Conservation (phyloP, 2,888 invertebrate species). For the Lycia hirtaria region DNA sequence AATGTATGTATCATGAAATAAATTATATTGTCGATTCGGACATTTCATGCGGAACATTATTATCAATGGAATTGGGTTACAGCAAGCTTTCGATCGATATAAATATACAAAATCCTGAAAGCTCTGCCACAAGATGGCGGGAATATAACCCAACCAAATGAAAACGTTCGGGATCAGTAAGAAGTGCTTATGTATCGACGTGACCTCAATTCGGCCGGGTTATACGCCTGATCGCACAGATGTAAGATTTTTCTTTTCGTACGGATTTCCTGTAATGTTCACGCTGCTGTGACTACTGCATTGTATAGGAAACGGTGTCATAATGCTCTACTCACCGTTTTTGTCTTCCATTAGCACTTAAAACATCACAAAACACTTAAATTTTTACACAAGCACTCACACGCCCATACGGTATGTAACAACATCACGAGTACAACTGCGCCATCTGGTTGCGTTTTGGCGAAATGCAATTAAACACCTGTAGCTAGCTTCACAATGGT, state of each 20-base stretch:
- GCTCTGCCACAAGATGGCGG: constrained; percentile 82
- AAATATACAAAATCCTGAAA: constrained; percentile 80
- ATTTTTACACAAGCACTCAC: constrained; percentile 83
- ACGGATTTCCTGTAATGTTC: constrained; percentile 65
- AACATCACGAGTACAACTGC: constrained; percentile 83
- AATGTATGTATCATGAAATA: neutral
- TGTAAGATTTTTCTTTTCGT: constrained; percentile 76
- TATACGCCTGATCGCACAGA: constrained; percentile 79
- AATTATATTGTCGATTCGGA: neutral
- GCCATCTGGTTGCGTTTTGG: constrained; percentile 73
- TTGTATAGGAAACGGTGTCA: constrained; percentile 46
- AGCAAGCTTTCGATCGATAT: constrained; percentile 78
- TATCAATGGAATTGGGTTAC: constrained; percentile 67
- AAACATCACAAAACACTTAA: constrained; percentile 81
- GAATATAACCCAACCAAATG: constrained; percentile 68
- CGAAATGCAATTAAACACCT: constrained; percentile 62
- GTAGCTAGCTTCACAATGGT: constrained; percentile 41
- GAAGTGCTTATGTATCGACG: constrained; percentile 58
- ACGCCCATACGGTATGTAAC: constrained; percentile 82
- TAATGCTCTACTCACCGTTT: constrained; percentile 72
- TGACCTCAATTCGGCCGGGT: constrained; percentile 73
- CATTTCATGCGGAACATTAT: constrained; percentile 22
- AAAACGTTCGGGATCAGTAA: constrained; percentile 55
- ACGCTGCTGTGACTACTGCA: constrained; percentile 49
- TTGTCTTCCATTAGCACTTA: constrained; percentile 69